Conservation (phyloP, 2,888 invertebrate species). For the Polydrusus tereticollis region DNA sequence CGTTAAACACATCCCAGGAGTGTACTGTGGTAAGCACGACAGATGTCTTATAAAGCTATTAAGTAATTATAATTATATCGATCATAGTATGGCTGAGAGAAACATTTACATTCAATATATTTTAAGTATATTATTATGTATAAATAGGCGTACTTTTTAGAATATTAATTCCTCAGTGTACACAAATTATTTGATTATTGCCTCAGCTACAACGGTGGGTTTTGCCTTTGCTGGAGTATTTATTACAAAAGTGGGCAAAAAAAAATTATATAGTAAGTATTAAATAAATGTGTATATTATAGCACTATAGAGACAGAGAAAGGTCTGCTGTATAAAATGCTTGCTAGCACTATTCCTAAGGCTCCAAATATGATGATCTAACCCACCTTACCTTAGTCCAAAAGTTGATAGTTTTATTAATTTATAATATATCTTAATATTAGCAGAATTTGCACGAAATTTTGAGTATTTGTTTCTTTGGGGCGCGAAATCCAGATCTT, state of each 20-base stretch:
- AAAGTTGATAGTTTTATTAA: too few species aligned
- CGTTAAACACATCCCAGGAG: conserved; percentile 27
- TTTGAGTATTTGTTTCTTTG: too few species aligned
- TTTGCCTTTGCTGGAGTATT: conserved; percentile 50
- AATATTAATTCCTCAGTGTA: conserved; percentile 53
- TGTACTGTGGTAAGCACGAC: conserved; percentile 53
- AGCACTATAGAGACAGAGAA: neutral
- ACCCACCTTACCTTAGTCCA: too few species aligned
- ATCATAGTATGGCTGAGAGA: neutral
- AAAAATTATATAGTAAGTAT: conserved; percentile 50
- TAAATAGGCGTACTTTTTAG: conserved; percentile 50
- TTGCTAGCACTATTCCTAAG: too few species aligned
- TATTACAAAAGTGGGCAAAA: conserved; percentile 53
- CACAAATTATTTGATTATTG: conserved; percentile 54
- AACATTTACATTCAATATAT: too few species aligned
- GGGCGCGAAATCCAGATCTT: too few species aligned
- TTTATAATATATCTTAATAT: too few species aligned
- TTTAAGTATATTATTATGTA: too few species aligned
- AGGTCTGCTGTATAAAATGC: neutral
- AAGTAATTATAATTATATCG: neutral
- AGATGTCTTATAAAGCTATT: too few species aligned
- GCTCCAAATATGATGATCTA: too few species aligned
- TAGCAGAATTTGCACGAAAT: too few species aligned
- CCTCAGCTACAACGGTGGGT: conserved; percentile 42
- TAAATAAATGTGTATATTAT: neutral